These are phyloP conservation scores for Melanotaenia parkinsoni DNA, from an alignment of 2,797 vertebrate species.

Conservation along the genomic window DNA sequence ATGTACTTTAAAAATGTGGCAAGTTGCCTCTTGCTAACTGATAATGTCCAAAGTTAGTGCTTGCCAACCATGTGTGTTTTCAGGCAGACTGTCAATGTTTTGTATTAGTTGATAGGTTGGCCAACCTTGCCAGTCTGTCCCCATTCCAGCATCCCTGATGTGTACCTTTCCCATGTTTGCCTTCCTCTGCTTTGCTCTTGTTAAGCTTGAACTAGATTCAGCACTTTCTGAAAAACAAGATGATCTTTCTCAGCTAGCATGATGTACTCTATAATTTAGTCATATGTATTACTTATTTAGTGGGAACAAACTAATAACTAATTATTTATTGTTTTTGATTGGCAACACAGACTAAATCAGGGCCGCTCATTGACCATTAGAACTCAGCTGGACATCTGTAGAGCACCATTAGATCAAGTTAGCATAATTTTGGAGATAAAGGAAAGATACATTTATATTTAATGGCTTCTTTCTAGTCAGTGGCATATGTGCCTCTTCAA, in stretches of 20 bases:
- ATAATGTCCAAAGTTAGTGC: slow-evolving; percentile 56
- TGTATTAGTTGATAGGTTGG: slow-evolving; percentile 64
- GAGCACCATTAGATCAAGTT: neutral
- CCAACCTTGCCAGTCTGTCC: slow-evolving; percentile 66
- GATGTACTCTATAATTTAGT: neutral
- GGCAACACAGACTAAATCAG: neutral
- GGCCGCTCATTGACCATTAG: neutral
- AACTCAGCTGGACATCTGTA: neutral
- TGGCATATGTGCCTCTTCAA: neutral
- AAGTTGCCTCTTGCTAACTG: slow-evolving; percentile 53
- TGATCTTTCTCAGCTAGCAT: slow-evolving; percentile 30
- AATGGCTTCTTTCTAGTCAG: neutral
- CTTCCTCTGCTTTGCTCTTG: slow-evolving; percentile 45
- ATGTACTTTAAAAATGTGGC: slow-evolving; percentile 61
- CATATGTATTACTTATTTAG: neutral
- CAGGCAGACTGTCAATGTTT: slow-evolving; percentile 69
- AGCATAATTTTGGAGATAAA: neutral
- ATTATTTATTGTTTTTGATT: neutral
- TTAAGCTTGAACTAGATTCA: slow-evolving; percentile 32
- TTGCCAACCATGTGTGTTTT: slow-evolving; percentile 66
- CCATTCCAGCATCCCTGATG: slow-evolving; percentile 59
- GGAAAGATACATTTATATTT: neutral
- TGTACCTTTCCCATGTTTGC: slow-evolving; percentile 63
- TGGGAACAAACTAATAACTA: neutral
- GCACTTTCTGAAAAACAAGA: slow-evolving; percentile 11